Base-by-base conservation (phyloP, 2,797 vertebrate genomes). In the Clarias platycephalus region DNA sequence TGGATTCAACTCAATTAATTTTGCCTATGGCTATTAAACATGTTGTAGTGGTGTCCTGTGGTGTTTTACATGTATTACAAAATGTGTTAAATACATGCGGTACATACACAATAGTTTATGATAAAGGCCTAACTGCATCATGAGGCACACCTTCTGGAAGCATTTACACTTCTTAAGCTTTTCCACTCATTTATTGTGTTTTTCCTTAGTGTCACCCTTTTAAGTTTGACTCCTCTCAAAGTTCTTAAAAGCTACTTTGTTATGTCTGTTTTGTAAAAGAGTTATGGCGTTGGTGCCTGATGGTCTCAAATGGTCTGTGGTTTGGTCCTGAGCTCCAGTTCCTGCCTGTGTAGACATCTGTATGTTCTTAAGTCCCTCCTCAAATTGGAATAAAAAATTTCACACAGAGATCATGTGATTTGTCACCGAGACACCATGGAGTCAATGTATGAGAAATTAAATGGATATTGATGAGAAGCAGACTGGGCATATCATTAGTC, bases 371-470 rank as follows among this genome's bases (percentile, higher is more conserved):
- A 53, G 62, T 66, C 53, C 53, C 16, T 80, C 62, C 4, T 63
- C n/a, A 10, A 66, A 49, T 66, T 80, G 40, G 40, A 66, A 80
- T 66, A 53, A 66, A 53, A 12, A 80, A 9, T 66, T 80, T 66
- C 62, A 66, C 16, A 80, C 78, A 80, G 16, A 64, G n/a, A 80
- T 80, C 60, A 66, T 66, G 62, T 49, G 77, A 44, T 63, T 60
- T 79, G 77, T 44, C 77, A 80, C 77, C 2, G 40, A 66, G 78
- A 80, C 78, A 80, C 63, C 7, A 9, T 80, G 78, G 78, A 80
- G 62, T 31, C 62, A 53, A 24, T 53, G 26, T 66, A 66, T 53
- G 15, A 49, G 77, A 64, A 80, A 80, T 40, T 79, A 37, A 34
- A 63, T 63, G 22, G 22, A 60, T 60, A 78, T 4, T 78, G 76